Conservation (phyloP, 2,888 invertebrate species). For the Copidosoma aretas region DNA sequence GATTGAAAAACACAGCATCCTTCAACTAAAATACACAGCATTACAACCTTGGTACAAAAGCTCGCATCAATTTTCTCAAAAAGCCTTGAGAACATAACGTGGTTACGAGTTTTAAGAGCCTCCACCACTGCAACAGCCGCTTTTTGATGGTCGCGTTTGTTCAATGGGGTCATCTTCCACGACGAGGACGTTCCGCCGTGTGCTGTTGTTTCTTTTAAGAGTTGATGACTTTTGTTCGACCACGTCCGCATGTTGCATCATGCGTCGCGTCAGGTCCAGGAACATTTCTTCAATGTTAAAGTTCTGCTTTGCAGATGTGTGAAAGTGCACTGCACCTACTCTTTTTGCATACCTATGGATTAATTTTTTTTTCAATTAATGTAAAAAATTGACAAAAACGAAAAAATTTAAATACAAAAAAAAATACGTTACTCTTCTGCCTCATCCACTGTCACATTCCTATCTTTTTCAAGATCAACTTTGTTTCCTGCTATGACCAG, state of each 20-base stretch:
- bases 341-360: slow-evolving; percentile 81
- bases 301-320: slow-evolving; percentile 92
- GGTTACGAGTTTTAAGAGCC: slow-evolving; percentile 43
- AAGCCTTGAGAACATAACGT: slow-evolving; percentile 2
- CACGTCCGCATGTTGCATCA: slow-evolving; percentile 66
- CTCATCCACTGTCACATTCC: slow-evolving; percentile 83
- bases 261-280: slow-evolving; percentile 78
- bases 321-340: slow-evolving; percentile 91
- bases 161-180: slow-evolving; percentile 61
- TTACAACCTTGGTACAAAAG: slow-evolving; percentile 24
- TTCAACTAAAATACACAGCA: slow-evolving; percentile 18
- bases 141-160: slow-evolving; percentile 52
- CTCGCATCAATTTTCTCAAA: slow-evolving; percentile 1
- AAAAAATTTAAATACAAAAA: background rate
- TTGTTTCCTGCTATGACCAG: slow-evolving; percentile 97
- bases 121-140: slow-evolving; percentile 59
- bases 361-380: slow-evolving; percentile 11
- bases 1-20: no score
- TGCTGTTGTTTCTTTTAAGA: slow-evolving; percentile 60
- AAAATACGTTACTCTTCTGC: slow-evolving; percentile 76
- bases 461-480: slow-evolving; percentile 90
- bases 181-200: slow-evolving; percentile 63
- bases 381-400: background rate
- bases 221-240: slow-evolving; percentile 55
- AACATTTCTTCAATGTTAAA: slow-evolving; percentile 92